Conservation (phyloP, 23 tunicate species). For the Ascidia mentula region DNA sequence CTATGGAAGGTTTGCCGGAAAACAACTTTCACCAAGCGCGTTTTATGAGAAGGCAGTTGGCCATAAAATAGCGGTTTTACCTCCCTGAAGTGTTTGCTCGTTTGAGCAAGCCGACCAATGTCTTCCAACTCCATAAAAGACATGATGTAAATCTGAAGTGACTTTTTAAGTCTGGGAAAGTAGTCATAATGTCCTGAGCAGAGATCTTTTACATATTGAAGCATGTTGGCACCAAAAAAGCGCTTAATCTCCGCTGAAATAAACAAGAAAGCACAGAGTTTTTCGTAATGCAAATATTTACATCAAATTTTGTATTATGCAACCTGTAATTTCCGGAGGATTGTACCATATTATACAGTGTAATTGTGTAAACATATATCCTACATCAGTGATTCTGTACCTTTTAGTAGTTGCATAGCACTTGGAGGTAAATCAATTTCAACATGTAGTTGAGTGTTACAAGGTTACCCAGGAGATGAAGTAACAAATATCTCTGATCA, state of each 20-base stretch:
- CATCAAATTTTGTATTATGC: too few relatives aligned
- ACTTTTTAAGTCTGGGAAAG: slow-evolving; percentile 42
- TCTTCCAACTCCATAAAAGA: slow-evolving; percentile 86
- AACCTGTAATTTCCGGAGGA: too few relatives aligned
- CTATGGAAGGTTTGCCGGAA: too few relatives aligned
- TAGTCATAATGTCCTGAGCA: slow-evolving; percentile 75
- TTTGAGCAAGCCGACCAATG: slow-evolving; percentile 57
- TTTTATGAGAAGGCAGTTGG: too few relatives aligned
- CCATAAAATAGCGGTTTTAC: slow-evolving; percentile 16
- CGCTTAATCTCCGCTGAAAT: slow-evolving; percentile 65
- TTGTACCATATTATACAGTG: neutral
- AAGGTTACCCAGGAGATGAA: too few relatives aligned
- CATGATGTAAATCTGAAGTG: slow-evolving; percentile 63
- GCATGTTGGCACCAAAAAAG: slow-evolving; percentile 59
- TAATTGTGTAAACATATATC: neutral
- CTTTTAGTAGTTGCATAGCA: too few relatives aligned
- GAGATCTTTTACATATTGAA: slow-evolving; percentile 51
- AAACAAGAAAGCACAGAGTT: too few relatives aligned
- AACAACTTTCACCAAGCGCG: too few relatives aligned
- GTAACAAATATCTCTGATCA: too few relatives aligned
- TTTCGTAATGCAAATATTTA: too few relatives aligned
- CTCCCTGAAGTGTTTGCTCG: slow-evolving; percentile 76
- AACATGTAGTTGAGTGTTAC: too few relatives aligned
- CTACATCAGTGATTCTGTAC: neutral
- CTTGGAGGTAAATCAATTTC: too few relatives aligned